Percentiles rank a stretch among this genome's conserved stretches.
Conservation (phyloP, 2,888 invertebrate species). For the Agrochola litura region DNA sequence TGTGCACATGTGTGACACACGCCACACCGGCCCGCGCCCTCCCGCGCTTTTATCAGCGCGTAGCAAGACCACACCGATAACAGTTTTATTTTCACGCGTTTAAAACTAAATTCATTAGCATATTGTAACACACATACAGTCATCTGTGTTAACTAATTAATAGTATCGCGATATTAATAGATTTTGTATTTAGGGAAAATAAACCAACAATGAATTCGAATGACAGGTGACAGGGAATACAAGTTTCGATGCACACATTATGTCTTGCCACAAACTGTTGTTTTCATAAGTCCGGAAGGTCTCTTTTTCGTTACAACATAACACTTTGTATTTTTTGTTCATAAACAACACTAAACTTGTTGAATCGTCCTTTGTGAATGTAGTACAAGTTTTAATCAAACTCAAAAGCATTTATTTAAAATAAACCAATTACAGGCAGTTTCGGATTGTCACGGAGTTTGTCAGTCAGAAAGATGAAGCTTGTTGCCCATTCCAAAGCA, state of each 20-base stretch:
- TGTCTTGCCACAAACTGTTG: neutral
- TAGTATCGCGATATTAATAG: neutral
- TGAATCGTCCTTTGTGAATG: neutral
- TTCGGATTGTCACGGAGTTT: no score
- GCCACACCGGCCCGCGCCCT: neutral
- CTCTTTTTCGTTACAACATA: neutral
- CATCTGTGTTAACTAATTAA: neutral
- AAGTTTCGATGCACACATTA: neutral
- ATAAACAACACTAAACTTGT: neutral
- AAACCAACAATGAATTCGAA: neutral
- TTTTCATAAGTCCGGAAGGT: neutral
- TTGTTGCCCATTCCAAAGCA: no score
- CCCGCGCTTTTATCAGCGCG: constrained; percentile 6
- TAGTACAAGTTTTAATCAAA: neutral
- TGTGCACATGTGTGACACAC: no score
- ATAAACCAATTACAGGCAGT: no score
- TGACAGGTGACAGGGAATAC: neutral
- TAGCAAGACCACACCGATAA: constrained; percentile 17
- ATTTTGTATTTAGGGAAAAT: constrained; percentile 3
- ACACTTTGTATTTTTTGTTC: neutral
- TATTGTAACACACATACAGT: neutral
- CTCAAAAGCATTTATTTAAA: no score
- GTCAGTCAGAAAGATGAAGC: no score
- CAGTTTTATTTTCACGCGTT: constrained; percentile 6
- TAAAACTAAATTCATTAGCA: constrained; percentile 23